Evolutionary conservation across 2,113 vertebrate genomes (phyloP).

Genomic region (Saccopteryx bilineata): DNA sequence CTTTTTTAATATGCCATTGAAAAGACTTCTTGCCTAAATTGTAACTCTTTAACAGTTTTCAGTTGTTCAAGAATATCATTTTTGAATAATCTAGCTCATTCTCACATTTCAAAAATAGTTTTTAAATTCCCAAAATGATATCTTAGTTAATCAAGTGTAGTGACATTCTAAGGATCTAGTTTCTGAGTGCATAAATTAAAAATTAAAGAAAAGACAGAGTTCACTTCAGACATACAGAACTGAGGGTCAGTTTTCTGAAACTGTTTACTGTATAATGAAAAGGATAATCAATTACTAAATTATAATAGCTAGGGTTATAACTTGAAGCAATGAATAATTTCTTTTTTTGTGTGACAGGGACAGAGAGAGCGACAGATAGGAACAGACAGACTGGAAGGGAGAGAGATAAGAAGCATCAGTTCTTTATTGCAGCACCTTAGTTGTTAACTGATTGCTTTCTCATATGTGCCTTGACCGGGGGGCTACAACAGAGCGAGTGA

Average conservation of each 20-base stretch:
- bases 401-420: too few relatives aligned
- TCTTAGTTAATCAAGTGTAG: background rate
- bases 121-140: background rate
- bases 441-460: too few relatives aligned
- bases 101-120: background rate
- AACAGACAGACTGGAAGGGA: too few relatives aligned
- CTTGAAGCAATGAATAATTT: background rate
- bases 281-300: background rate
- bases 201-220: background rate
- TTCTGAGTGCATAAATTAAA: background rate
- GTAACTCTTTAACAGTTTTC: background rate
- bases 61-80: background rate
- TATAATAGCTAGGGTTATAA: background rate
- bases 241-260: background rate
- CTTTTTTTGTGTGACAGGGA: too few relatives aligned
- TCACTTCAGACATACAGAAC: background rate
- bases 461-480: too few relatives aligned
- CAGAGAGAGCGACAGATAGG: too few relatives aligned
- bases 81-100: slow-evolving; percentile 2
- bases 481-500: too few relatives aligned
- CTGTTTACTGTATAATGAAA: background rate
- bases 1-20: background rate
- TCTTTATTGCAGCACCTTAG: too few relatives aligned
- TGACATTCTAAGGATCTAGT: background rate
- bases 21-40: background rate